These are phyloP conservation scores for Danionella dracula DNA, from an alignment of 2,797 vertebrate genomes.

Conservation along the genomic window DNA sequence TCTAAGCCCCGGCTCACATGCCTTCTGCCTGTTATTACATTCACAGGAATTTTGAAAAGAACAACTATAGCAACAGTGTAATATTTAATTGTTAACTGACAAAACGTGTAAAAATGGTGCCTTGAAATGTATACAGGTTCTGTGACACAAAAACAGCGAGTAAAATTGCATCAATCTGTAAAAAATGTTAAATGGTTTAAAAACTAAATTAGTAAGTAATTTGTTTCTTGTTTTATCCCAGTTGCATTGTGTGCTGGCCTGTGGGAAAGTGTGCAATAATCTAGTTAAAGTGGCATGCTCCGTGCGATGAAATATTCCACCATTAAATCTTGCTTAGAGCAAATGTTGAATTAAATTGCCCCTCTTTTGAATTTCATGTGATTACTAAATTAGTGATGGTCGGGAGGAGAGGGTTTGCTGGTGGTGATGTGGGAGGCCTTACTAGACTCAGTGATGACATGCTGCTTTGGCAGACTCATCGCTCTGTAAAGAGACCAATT, in stretches of 20 bases:
- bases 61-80: slow-evolving; percentile 47
- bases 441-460: slow-evolving; percentile 29
- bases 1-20: no score
- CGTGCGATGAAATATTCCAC: slow-evolving; percentile 51
- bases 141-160: slow-evolving; percentile 39
- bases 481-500: slow-evolving; percentile 21
- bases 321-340: slow-evolving; percentile 52
- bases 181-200: slow-evolving; percentile 51
- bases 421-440: slow-evolving; percentile 33
- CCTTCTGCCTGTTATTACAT: no score
- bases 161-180: slow-evolving; percentile 39
- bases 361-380: slow-evolving; percentile 51
- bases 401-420: slow-evolving; percentile 40
- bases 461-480: slow-evolving; percentile 36
- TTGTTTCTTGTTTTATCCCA: slow-evolving; percentile 50
- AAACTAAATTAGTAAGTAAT: slow-evolving; percentile 55
- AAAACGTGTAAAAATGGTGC: slow-evolving; percentile 40
- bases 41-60: no score
- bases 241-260: slow-evolving; percentile 51
- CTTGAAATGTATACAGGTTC: slow-evolving; percentile 35
- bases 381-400: slow-evolving; percentile 54
- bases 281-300: slow-evolving; percentile 50
- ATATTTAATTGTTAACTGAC: slow-evolving; percentile 47
- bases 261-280: slow-evolving; percentile 52
- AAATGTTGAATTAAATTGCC: slow-evolving; percentile 51